Evolutionary conservation across 2,113 vertebrate species (phyloP), one percentile per base, ranked within the genome.

Genomic region (Gymnarchus niloticus): DNA sequence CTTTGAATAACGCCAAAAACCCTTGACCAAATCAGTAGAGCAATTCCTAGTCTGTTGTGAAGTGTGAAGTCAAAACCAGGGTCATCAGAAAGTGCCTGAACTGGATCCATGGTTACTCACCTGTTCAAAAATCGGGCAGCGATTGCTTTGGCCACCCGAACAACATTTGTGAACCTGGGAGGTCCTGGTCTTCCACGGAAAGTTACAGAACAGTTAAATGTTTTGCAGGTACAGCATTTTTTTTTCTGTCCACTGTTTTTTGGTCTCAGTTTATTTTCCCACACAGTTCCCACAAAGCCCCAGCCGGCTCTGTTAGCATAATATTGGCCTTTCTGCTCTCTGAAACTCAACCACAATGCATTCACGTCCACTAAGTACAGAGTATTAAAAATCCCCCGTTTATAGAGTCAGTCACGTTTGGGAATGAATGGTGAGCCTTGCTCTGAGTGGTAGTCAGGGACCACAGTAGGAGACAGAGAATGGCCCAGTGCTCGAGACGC

Each of bases 171-270:
- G 54, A 56, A 83, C 52, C 81, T n/a, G 73, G 19, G 1, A 25
- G 3, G 48, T 56, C 51, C 25, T n/a, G 14, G 28, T 73, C 28
- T 21, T 10, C 3, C 61, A 25, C 8, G 1, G 61, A 69, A 25
- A 6, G n/a, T 21, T 37, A 57, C 56, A n/a, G 54, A 83, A 46
- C 33, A 59, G 80, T 81, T 81, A 81, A 57, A 59, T 19, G 37
- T 54, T 59, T 59, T 83, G 82, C 82, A 83, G 82, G 82, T 83
- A 59, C 51, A 83, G 28, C 56, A 83, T 23, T 54, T 21, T 83
- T 41, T 83, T 56, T 82, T 33, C n/a, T n/a, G 48, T 54, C 49
- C 28, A 37, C 10, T 51, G 54, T 59, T 48, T 83, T 59, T 82
- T 12, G 14, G 48, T 3, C 56, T 41, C 28, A 28, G 56, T 82